phyloP scores from a whole-genome alignment of 2,113 vertebrate genomes.

The Melanerpes formicivorus region DNA sequence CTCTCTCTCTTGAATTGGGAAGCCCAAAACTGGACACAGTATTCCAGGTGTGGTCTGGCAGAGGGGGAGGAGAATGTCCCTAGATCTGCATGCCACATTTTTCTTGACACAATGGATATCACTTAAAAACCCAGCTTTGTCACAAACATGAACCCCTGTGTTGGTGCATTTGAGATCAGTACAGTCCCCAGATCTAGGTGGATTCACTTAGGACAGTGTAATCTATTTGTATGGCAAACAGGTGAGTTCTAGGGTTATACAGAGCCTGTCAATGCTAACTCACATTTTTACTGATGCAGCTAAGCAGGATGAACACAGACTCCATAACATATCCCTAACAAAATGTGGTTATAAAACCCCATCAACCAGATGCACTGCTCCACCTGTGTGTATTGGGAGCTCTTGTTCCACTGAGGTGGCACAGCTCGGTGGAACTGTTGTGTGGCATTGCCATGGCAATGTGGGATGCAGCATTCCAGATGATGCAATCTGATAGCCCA shows the following conservation, averaged over 20 bases:
- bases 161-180: not conserved
- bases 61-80: too few species aligned
- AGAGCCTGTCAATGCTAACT: not conserved
- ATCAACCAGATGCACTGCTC: accelerated
- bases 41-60: too few species aligned
- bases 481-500: not conserved
- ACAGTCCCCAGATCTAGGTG: not conserved
- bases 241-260: not conserved
- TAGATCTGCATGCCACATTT: too few species aligned
- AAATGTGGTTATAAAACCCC: not conserved
- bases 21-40: too few species aligned
- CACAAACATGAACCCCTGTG: not conserved
- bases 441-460: constrained; percentile 26
- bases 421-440: not conserved
- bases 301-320: not conserved
- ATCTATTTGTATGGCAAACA: not conserved
- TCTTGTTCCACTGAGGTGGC: not conserved
- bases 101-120: not conserved
- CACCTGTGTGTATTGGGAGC: not conserved
- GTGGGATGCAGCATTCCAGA: not conserved
- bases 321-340: not conserved
- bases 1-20: too few species aligned
- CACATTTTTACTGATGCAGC: not conserved
- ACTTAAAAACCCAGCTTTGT: not conserved
- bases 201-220: not conserved